Evolutionary conservation across 2,113 vertebrate genomes (phyloP).

Genomic region (Ptilonorhynchus violaceus): DNA sequence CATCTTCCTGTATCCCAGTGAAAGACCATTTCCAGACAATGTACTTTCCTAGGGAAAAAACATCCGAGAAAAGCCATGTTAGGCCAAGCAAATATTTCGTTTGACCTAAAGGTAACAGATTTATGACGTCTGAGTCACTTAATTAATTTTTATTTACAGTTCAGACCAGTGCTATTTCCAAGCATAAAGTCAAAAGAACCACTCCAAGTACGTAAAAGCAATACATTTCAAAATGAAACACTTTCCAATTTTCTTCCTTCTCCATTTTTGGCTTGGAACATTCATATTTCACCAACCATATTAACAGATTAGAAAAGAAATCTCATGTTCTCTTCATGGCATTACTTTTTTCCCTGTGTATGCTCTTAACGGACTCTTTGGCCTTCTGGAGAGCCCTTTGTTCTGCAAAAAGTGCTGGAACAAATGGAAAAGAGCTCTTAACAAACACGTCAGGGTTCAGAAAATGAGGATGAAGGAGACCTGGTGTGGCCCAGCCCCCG

Average conservation of each 20-base stretch:
- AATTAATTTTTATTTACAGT: slow-evolving; percentile 31
- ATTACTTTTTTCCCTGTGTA: background rate
- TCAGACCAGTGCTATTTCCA: background rate
- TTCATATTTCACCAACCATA: background rate
- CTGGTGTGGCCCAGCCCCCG: background rate
- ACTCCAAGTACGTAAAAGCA: background rate
- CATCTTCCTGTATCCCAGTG: background rate
- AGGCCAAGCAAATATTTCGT: background rate
- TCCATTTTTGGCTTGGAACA: background rate
- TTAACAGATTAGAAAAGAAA: background rate
- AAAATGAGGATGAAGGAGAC: background rate
- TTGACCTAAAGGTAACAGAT: background rate
- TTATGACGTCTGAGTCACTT: background rate
- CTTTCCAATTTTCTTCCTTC: background rate
- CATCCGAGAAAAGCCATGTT: background rate
- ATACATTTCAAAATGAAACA: background rate
- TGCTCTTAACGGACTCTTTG: background rate
- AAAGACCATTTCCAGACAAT: background rate
- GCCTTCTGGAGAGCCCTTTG: background rate
- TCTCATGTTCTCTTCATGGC: background rate
- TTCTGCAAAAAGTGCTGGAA: background rate
- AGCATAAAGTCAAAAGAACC: background rate
- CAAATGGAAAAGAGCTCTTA: background rate
- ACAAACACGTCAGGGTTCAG: fast-evolving
- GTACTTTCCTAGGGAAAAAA: background rate